Conservation (phyloP, 1,140 invertebrate genomes). For the Trachelipus rathkii region DNA sequence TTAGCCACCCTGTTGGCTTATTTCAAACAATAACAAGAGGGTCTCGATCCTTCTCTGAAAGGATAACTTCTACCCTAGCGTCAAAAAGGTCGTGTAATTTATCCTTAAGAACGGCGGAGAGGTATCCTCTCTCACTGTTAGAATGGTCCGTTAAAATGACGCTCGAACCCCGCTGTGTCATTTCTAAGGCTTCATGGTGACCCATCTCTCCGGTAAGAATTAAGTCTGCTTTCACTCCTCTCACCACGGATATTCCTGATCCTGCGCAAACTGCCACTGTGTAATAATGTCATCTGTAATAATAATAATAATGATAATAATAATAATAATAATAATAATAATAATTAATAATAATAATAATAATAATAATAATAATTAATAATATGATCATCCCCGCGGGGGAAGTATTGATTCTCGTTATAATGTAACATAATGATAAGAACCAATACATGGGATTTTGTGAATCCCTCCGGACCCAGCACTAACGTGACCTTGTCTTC, state of each 20-base stretch:
- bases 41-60: slow-evolving; percentile 71
- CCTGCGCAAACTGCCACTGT: slow-evolving; percentile 76
- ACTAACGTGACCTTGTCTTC: no score
- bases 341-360: no score
- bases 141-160: slow-evolving; percentile 91
- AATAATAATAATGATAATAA: no score
- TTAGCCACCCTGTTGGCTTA: no score
- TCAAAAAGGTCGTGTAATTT: slow-evolving; percentile 52
- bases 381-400: no score
- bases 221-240: slow-evolving; percentile 67
- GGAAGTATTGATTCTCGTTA: no score
- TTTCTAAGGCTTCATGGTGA: slow-evolving; percentile 74
- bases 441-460: no score
- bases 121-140: slow-evolving; percentile 88
- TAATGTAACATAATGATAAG: no score
- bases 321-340: no score
- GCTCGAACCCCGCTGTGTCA: slow-evolving; percentile 55
- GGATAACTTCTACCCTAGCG: slow-evolving; percentile 60
- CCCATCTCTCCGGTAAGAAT: slow-evolving; percentile 92
- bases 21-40: slow-evolving; percentile 50
- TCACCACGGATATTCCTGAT: slow-evolving; percentile 73
- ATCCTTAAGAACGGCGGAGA: slow-evolving; percentile 52
- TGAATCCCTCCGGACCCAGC: no score
- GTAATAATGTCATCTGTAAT: slow-evolving; percentile 10
- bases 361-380: no score